A percentile compares a stretch with the other conserved stretches of the same genome.
phyloP scores from a whole-genome alignment of 2,888 invertebrate genomes.

The Epinotia demarniana region DNA sequence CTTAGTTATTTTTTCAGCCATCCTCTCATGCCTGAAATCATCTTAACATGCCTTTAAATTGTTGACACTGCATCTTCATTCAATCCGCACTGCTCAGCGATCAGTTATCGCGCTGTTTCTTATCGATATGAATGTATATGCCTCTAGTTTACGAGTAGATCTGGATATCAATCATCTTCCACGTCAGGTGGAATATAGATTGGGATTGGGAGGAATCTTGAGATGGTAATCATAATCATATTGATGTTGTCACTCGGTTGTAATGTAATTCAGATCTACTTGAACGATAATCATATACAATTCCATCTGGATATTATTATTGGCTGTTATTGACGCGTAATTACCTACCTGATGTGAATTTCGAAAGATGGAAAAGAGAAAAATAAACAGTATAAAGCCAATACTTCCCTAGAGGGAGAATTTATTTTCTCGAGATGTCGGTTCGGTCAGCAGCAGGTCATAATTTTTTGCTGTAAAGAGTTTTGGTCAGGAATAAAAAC shows the following conservation, averaged over 20 bases:
- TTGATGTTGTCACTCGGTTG: conserved; percentile 43
- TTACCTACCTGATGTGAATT: conserved; percentile 23
- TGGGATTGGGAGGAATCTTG: conserved; percentile 36
- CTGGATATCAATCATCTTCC: conserved; percentile 44
- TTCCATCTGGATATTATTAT: conserved; percentile 27
- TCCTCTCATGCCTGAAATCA: no score
- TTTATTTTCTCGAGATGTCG: not conserved
- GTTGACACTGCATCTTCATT: no score
- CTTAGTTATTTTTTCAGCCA: no score
- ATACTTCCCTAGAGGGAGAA: not conserved
- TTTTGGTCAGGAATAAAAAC: conserved; percentile 53
- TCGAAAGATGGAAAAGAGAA: not conserved
- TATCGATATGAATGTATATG: conserved; percentile 10
- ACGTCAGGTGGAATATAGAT: conserved; percentile 39
- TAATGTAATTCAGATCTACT: conserved; percentile 43
- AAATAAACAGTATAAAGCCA: not conserved
- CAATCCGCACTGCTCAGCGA: no score
- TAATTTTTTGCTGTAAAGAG: not conserved
- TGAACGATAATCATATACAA: conserved; percentile 24
- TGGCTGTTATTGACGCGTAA: conserved; percentile 28
- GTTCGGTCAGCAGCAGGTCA: not conserved
- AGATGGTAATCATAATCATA: conserved; percentile 43
- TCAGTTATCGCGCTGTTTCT: no score
- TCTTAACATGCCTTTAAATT: no score
- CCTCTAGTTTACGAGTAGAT: conserved; percentile 20